Evolutionary conservation across 2,888 invertebrate species (phyloP), one percentile per base, ranked within the genome.

Genomic region (Lasioglossum zephyrum): DNA sequence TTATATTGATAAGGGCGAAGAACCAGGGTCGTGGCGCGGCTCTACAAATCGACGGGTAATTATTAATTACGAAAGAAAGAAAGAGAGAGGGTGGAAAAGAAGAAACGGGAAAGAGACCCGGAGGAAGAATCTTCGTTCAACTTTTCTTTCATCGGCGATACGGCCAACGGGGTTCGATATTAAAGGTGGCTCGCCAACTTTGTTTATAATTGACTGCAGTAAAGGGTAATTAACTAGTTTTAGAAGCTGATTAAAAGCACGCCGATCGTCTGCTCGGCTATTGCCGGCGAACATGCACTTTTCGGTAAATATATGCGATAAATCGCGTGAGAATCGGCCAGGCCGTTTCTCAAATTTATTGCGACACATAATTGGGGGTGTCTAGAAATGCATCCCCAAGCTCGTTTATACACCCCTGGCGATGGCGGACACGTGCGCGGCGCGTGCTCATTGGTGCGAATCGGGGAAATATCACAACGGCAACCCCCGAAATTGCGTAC

Each of bases 291-390:
- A 36, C 77, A 74, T 63, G 82, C 77, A 75, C 70, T 53, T 36
- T 49, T 49, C 39, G 66, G 5, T 66, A 36, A 41, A 70, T 44
- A 36, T 47, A 57, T 26, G 44, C 6, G 72, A 73, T 36, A 47
- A 66, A 66, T 85, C 75, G 83, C 83, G 83, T 83, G 79, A 85
- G 70, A 76, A 44, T 26, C 39, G 53, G 6, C 11, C 69, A 31
- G 26, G 63, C 79, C 73, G 73, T 47, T 85, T 73, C 63, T n/a
- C 53, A 57, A 75, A 85, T 85, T 85, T 83, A 79, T 79, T 26
- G 83, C 72, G 31, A 31, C 39, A 31, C 39, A 74, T 66, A 74
- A 79, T 74, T 74, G 74, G 31, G 69, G 79, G 79, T 73, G 83
- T 79, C 78, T 49, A 76, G 76, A 75, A 76, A 57, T n/a, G 75